Evolutionary conservation across 2,113 vertebrate genomes (phyloP).

Genomic region (Budorcas taxicolor): DNA sequence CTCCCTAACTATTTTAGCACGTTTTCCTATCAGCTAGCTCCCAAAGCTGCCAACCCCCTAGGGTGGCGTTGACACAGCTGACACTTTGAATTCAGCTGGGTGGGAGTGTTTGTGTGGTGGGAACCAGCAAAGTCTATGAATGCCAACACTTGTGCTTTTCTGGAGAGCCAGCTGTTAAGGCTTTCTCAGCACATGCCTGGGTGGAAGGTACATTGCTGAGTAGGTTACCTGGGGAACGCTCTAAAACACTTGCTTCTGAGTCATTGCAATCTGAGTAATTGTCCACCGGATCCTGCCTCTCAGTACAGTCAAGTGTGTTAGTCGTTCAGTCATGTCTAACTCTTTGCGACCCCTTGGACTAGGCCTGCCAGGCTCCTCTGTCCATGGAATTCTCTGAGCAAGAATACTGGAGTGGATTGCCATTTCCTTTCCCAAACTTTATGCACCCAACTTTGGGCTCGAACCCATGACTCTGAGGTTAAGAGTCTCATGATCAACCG

Average conservation of each 20-base stretch:
- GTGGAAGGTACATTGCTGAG: fast-evolving
- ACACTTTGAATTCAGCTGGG: background rate
- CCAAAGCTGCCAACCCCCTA: fast-evolving
- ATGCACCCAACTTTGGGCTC: conserved; percentile 90
- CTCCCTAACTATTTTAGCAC: background rate
- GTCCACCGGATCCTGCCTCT: background rate
- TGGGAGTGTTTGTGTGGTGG: fast-evolving
- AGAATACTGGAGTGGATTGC: background rate
- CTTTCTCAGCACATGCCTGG: background rate
- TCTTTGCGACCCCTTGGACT: background rate
- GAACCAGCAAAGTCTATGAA: fast-evolving
- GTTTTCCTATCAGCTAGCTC: background rate
- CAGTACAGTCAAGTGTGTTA: background rate
- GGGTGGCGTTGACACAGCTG: background rate
- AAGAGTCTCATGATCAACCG: conserved; percentile 94
- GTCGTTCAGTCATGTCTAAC: background rate
- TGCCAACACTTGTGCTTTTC: fast-evolving
- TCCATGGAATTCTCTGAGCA: background rate
- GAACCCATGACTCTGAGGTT: conserved; percentile 92
- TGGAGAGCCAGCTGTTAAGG: background rate
- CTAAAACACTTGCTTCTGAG: background rate
- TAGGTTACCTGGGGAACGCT: background rate
- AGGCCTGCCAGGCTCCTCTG: background rate
- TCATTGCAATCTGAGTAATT: too few relatives aligned
- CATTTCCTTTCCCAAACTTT: background rate